Evolutionary conservation across 2,797 vertebrate genomes (phyloP), one percentile per base, ranked within the genome.

Genomic region (Sebastes taczanowskii): DNA sequence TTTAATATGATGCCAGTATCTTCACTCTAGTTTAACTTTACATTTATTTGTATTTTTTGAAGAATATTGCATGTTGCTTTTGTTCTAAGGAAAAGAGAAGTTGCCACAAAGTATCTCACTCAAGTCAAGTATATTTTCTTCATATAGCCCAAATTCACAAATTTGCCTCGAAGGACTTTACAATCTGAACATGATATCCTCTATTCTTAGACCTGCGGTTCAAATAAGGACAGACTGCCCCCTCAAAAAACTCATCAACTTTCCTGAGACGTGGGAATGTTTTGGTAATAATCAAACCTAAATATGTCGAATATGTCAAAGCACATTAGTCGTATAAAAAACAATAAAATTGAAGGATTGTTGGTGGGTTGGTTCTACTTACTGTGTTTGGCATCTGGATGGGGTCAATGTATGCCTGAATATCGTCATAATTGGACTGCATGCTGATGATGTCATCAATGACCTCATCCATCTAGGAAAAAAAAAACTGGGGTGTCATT

Each of bases 401-500:
- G 0, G 97, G 95, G 78, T 98, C 98, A 88, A 96, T 95, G 81
- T 97, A 99, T 68, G 96, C 95, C 84, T 97, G 96, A 78, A 98
- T 94, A 0, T 98, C 97, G 78, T 99, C 97, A 8, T 96, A 96
- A 86, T 92, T 96, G 74, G 96, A 96, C 92, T 96, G 95, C 95
- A 99, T 94, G 83, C 97, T 97, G 94, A 99, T 98, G 87, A 99
- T 99, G 94, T 99, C 96, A 94, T 99, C 98, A 5, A 99, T 98
- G 78, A 99, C 97, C 18, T 97, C 97, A 77, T 98, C 98, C 42
- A 99, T 98, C 98, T 99, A 92, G 7, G 14, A 23, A 16, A 0
- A 55, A 23, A 63, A 25, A 65, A 52, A 9, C 4, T 34, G 22
- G n/a, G 38, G 30, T 53, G n/a, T 94, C 67, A 78, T 32, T 34